Evolutionary conservation across 2,797 vertebrate genomes (phyloP), one percentile per base, ranked within the genome.

Genomic region (Manis pentadactyla): DNA sequence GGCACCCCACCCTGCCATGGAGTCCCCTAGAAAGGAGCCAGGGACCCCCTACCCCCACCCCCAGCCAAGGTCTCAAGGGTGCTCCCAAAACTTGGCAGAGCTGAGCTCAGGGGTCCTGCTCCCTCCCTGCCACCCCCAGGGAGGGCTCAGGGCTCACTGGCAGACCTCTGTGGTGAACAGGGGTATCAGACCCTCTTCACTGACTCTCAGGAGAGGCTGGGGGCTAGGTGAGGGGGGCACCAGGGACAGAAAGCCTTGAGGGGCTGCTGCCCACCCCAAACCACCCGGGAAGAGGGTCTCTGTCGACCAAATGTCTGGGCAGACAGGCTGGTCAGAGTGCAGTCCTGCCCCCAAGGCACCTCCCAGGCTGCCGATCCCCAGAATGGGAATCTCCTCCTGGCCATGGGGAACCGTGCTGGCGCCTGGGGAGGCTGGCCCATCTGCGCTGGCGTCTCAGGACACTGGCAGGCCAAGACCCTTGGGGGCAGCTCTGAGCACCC

Each of bases 361-460:
- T 51, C 39, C 37, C 1, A 4, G 42, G 23, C n/a, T 27, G 12
- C 39, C 21, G 2, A 23, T 5, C n/a, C 18, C 55, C 37, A 6
- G 86, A 64, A 34, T 2, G 0, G 1, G 0, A 9, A 1, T 10
- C 39, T 6, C 53, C 57, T 55, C 21, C 18, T 7, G 13, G n/a
- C 39, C 37, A 4, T 23, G 7, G 63, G 42, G 39, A 49, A 4
- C 42, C 1, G 0, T 13, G 3, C 37, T 12, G 34, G 39, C 31
- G 42, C 25, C 4, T 0, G 25, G 17, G 18, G 29, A 39, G 27
- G 5, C 12, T 19, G 46, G 2, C 79, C 57, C 12, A 17, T 4
- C 17, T 17, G 59, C 0, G 0, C 11, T 37, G 2, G 37, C 18
- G 25, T 49, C n/a, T 37, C 25, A 4, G 29, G 15, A 11, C 23